A percentile compares a stretch with the other conserved stretches of the same genome.
These are phyloP conservation scores for Pseudocheirus occidentalis DNA, from an alignment of 2,797 vertebrate species.

Conservation along the genomic window DNA sequence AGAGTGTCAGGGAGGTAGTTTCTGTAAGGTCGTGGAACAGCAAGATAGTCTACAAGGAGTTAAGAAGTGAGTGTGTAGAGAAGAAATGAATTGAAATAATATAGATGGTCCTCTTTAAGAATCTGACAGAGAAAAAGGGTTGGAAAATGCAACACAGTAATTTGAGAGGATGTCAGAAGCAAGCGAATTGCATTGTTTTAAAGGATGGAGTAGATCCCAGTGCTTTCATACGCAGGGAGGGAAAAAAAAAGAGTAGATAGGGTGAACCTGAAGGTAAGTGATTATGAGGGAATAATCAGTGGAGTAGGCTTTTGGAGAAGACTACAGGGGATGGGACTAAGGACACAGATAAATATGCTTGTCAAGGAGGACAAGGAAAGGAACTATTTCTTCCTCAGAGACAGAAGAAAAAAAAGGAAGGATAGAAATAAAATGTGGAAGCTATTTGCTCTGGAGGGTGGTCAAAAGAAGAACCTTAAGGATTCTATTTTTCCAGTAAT, in stretches of 20 bases:
- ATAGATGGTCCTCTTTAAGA: background rate
- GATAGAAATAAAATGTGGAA: background rate
- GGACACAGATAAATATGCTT: too few species aligned
- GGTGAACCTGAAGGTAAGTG: background rate
- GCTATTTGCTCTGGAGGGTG: background rate
- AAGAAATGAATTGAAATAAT: too few species aligned
- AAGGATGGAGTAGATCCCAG: background rate
- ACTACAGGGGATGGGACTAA: background rate
- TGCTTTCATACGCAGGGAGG: background rate
- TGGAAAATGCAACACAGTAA: background rate
- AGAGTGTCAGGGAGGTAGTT: background rate
- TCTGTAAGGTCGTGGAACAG: too few species aligned
- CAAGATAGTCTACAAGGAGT: too few species aligned
- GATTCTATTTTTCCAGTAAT: background rate
- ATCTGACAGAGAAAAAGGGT: background rate
- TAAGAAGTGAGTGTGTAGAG: too few species aligned
- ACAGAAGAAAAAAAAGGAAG: background rate
- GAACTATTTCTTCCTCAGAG: background rate
- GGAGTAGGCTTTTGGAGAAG: background rate
- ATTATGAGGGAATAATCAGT: background rate
- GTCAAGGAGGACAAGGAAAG: too few species aligned
- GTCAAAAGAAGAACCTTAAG: background rate
- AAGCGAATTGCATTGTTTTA: background rate
- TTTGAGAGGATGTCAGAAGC: background rate
- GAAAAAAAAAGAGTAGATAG: background rate